These are phyloP conservation scores for Melitaea cinxia DNA, from an alignment of 1,140 invertebrate species.

Conservation along the genomic window DNA sequence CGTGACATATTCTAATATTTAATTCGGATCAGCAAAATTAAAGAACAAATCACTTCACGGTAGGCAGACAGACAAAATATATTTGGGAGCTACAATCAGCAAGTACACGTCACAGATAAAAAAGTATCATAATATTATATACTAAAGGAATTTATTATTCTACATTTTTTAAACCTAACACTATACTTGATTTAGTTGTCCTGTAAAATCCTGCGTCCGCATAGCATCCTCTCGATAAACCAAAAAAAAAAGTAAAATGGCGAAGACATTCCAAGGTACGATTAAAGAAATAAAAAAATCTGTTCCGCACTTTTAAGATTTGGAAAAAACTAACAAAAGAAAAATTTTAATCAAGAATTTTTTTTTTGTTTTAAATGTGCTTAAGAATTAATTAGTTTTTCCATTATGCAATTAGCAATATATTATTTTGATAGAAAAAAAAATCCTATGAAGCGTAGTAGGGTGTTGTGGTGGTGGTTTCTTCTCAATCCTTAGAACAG, in stretches of 20 bases:
- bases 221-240: slow-evolving; percentile 22
- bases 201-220: slow-evolving; percentile 16
- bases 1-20: too few species aligned
- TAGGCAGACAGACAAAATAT: too few species aligned
- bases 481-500: slow-evolving; percentile 44
- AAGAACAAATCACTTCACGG: too few species aligned
- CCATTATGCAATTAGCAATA: background rate
- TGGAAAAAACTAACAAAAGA: slow-evolving; percentile 1
- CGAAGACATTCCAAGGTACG: slow-evolving; percentile 3
- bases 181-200: slow-evolving; percentile 34
- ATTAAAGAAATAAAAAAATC: slow-evolving; percentile 7
- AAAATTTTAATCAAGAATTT: background rate
- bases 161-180: slow-evolving; percentile 20
- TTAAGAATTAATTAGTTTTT: background rate
- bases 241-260: background rate
- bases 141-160: too few species aligned
- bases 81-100: too few species aligned
- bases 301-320: slow-evolving; percentile 7
- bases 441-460: slow-evolving; percentile 23
- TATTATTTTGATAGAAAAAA: slow-evolving; percentile 14
- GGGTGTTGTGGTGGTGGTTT: slow-evolving; percentile 25
- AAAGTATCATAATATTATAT: too few species aligned
- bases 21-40: too few species aligned
- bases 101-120: too few species aligned
- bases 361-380: slow-evolving; percentile 1